Percentiles rank a stretch among this genome's conserved stretches.
These are phyloP conservation scores for Eupithecia insigniata DNA, from an alignment of 2,888 invertebrate species.

Conservation along the genomic window DNA sequence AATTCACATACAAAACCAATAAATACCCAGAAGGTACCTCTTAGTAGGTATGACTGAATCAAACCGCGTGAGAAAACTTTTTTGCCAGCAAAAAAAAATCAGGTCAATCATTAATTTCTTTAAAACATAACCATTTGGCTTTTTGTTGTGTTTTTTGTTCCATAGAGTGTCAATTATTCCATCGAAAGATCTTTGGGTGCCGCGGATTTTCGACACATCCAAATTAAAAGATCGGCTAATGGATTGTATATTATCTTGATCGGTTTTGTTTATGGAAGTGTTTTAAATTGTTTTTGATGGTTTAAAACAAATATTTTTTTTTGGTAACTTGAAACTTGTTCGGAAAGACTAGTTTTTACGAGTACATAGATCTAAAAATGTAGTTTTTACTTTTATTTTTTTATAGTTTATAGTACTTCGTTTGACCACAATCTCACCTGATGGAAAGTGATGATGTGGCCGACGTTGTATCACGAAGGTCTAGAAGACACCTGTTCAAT, in stretches of 20 bases:
- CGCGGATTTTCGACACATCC: constrained; percentile 59
- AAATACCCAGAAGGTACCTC: neutral
- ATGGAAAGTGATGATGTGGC: no score
- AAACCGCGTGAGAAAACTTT: constrained; percentile 55
- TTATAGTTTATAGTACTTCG: no score
- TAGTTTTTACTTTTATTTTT: no score
- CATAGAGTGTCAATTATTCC: constrained; percentile 75
- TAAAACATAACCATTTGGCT: constrained; percentile 53
- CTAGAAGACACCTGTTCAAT: no score
- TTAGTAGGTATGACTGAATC: constrained; percentile 15
- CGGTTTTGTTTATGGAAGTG: constrained; percentile 22
- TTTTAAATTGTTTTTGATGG: constrained; percentile 10
- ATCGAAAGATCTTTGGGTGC: constrained; percentile 55
- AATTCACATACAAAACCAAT: neutral
- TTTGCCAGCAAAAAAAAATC: constrained; percentile 54
- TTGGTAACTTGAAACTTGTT: neutral
- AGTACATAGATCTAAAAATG: neutral
- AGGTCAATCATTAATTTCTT: constrained; percentile 52
- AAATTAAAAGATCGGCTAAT: constrained; percentile 49
- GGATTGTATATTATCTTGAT: constrained; percentile 47
- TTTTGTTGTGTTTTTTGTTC: constrained; percentile 61
- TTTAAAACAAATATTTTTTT: constrained; percentile 5
- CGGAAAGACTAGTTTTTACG: neutral
- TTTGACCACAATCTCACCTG: no score
- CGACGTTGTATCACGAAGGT: no score